Evolutionary conservation across 2,888 invertebrate genomes (phyloP).

Genomic region (Dynastes maya): DNA sequence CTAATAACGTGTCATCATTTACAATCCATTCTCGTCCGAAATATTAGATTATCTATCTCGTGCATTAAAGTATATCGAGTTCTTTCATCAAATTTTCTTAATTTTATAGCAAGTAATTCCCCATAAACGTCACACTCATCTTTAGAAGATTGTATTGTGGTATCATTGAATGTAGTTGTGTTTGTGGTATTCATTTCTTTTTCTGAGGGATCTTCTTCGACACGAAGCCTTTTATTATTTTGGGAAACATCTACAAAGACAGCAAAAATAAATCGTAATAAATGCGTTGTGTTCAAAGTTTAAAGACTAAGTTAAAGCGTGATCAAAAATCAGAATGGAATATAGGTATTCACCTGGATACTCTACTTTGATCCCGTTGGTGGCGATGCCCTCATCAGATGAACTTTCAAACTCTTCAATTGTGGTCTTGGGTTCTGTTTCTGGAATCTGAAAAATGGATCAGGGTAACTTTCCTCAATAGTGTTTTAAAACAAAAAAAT

Average conservation of each 20-base stretch:
- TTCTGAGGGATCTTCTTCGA: conserved; percentile 1
- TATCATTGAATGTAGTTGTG: neutral
- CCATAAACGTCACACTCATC: conserved; percentile 37
- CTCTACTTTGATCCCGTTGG: conserved; percentile 30
- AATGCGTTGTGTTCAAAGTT: neutral
- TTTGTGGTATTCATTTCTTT: neutral
- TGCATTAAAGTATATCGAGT: conserved; percentile 31
- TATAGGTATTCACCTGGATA: conserved; percentile 12
- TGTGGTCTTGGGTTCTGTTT: conserved; percentile 9
- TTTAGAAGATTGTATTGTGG: neutral
- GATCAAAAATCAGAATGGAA: neutral
- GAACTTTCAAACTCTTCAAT: conserved; percentile 29
- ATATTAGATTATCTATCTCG: conserved; percentile 38
- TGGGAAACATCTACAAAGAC: conserved; percentile 11
- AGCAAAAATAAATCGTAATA: neutral
- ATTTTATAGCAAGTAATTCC: conserved; percentile 34
- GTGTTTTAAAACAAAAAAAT: neutral
- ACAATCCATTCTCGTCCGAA: conserved; percentile 29
- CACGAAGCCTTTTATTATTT: neutral
- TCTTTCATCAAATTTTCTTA: conserved; percentile 30
- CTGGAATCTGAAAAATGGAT: conserved; percentile 22
- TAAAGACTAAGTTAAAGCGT: neutral
- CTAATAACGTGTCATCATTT: neutral
- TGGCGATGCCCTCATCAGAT: conserved; percentile 1
- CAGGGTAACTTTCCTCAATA: neutral